Evolutionary conservation across 2,888 invertebrate species (phyloP).

Genomic region (Drosophila sordidula): DNA sequence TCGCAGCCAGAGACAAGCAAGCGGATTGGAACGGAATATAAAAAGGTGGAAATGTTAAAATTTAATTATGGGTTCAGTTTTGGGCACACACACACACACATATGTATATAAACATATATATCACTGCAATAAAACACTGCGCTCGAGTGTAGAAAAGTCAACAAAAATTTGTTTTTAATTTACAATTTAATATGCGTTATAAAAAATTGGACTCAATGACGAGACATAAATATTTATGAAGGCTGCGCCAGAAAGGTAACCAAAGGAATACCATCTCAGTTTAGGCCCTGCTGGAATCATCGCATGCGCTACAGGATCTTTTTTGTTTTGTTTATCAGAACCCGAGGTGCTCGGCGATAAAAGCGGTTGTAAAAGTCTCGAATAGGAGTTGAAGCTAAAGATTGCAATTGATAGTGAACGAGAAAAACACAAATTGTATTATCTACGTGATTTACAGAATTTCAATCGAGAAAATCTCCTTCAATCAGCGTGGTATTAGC

Average conservation of each 20-base stretch:
- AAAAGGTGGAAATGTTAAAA: constrained; percentile 80
- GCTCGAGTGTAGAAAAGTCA: constrained; percentile 73
- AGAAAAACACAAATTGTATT: too few species aligned
- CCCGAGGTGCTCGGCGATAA: constrained; percentile 1
- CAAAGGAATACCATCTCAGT: constrained; percentile 36
- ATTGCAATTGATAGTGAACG: constrained; percentile 7
- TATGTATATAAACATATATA: constrained; percentile 20
- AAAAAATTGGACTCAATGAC: constrained; percentile 79
- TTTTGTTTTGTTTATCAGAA: neutral
- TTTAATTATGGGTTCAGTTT: constrained; percentile 77
- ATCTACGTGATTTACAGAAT: too few species aligned
- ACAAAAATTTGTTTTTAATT: constrained; percentile 80
- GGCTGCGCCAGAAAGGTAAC: constrained; percentile 49
- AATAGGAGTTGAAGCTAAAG: neutral
- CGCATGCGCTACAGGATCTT: constrained; percentile 44
- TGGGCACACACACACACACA: constrained; percentile 13
- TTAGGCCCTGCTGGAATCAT: constrained; percentile 22
- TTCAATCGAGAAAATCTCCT: too few species aligned
- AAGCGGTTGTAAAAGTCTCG: neutral
- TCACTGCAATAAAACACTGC: constrained; percentile 68
- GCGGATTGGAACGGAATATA: constrained; percentile 30
- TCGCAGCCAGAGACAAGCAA: constrained; percentile 20
- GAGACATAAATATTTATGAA: constrained; percentile 78
- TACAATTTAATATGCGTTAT: constrained; percentile 80
- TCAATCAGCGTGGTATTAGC: too few species aligned